Base-by-base conservation (phyloP, 2,113 vertebrate species). In the Forbesichthys papilliferus region DNA sequence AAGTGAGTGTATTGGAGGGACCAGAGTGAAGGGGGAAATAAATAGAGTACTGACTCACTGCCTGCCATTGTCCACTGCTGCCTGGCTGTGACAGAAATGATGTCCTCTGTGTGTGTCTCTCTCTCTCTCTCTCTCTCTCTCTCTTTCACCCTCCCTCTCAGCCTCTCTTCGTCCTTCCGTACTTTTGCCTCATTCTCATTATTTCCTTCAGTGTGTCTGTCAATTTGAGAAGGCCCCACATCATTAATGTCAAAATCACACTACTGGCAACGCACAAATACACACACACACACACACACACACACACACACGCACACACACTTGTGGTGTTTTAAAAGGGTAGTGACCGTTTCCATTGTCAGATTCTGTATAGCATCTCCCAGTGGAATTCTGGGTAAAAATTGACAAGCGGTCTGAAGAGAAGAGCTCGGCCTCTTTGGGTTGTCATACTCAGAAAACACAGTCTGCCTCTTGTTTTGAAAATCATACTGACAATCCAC, bases 241-340 rank as follows among this genome's bases (percentile, higher is more conserved):
- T 79, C 78, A 82, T 87, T 83, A 84, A 82, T 86, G 85, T 87
- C 83, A 85, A 83, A 75, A 73, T 78, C 73, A 75, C 66, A 75
- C 72, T 53, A 59, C 71, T 53, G 68, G 80, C 76, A 84, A 79
- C 82, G 85, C 62, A 47, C 64, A 61, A 14, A 48, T 13, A 5
- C 13, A 16, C 36, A 68, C 42, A 14, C 65, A 69, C 61, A 78
- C 74, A 49, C 59, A 46, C 13, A 27, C 27, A 16, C 42, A 47
- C 60, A 20, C 60, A 62, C 60, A 18, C 42, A 66, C 7, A 18
- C 74, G 78, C 72, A 74, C 63, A 9, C 83, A 84, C 73, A 80
- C 81, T 85, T 65, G 18, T 7, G 4, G 61, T 66, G 73, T 76
- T 84, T 73, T 16, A 55, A 42, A 84, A 80, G 68, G 74, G 71